A percentile compares a stretch with the other conserved stretches of the same genome.
Evolutionary conservation across 2,113 vertebrate genomes (phyloP).

Genomic region (Gobius niger): DNA sequence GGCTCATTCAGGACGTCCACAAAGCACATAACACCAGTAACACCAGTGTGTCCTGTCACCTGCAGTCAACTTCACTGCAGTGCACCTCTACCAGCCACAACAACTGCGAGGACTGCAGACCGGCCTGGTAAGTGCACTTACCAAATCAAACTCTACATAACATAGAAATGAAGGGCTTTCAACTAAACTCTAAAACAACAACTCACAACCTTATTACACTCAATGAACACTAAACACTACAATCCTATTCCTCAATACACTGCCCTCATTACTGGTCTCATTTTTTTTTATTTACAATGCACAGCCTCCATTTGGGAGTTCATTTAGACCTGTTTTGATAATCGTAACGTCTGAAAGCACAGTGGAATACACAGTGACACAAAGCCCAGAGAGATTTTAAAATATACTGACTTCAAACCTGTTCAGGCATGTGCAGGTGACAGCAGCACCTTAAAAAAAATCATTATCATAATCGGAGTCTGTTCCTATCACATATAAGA

Average conservation of each 20-base stretch:
- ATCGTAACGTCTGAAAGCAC: background rate
- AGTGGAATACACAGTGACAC: background rate
- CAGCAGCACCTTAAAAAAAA: background rate
- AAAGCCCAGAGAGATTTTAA: background rate
- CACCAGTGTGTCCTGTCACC: constrained; percentile 9
- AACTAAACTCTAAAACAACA: background rate
- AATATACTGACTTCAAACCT: background rate
- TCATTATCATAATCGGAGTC: background rate
- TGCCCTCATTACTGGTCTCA: constrained; percentile 28
- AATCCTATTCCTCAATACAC: constrained; percentile 28
- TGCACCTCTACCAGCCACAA: background rate
- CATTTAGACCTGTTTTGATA: constrained; percentile 8
- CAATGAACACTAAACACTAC: constrained; percentile 11
- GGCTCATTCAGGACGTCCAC: background rate
- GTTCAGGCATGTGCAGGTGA: background rate
- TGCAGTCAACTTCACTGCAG: background rate
- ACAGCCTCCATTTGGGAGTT: constrained; percentile 18
- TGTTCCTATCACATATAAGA: no score
- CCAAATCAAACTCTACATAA: constrained; percentile 17
- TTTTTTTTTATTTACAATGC: no score
- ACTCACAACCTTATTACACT: background rate
- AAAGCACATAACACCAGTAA: constrained; percentile 15
- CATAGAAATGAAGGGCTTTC: constrained; percentile 11
- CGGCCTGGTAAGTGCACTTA: constrained; percentile 17
- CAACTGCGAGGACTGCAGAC: background rate